These are phyloP conservation scores for Ellobius talpinus DNA, from an alignment of 2,113 vertebrate genomes.

Conservation along the genomic window DNA sequence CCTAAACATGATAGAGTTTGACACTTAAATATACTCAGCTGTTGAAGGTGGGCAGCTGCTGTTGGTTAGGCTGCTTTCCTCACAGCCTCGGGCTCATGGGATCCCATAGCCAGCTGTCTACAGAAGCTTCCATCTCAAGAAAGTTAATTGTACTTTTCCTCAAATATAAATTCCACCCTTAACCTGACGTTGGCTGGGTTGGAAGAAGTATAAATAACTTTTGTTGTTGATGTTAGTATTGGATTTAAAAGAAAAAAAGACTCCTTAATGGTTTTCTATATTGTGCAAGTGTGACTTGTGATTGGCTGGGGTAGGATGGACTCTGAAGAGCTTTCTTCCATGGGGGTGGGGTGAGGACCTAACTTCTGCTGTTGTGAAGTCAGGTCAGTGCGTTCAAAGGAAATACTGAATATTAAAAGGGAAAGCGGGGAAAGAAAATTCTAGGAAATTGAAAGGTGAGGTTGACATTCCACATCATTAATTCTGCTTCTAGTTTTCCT, in stretches of 20 bases:
- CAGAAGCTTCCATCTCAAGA: background rate
- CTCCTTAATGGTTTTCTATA: background rate
- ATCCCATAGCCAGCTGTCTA: background rate
- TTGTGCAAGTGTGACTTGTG: background rate
- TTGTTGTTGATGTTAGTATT: background rate
- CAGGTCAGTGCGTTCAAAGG: constrained; percentile 54
- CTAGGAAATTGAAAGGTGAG: constrained; percentile 87
- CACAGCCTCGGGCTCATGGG: background rate
- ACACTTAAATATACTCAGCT: background rate
- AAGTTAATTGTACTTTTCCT: background rate
- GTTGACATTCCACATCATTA: constrained; percentile 83
- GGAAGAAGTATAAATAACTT: constrained; percentile 30
- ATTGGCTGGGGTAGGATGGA: background rate
- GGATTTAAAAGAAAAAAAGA: background rate
- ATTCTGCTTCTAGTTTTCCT: constrained; percentile 84
- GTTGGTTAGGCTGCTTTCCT: background rate
- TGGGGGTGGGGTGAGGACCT: background rate
- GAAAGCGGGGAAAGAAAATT: constrained; percentile 87
- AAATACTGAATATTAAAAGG: constrained; percentile 75
- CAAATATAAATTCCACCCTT: background rate
- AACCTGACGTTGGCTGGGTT: background rate
- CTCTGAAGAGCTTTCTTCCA: background rate
- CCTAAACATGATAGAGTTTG: background rate
- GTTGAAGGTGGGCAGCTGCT: background rate
- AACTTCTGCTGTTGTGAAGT: constrained; percentile 65